phyloP scores from a whole-genome alignment of 1,140 invertebrate species.

The Harpegnathos saltator region DNA sequence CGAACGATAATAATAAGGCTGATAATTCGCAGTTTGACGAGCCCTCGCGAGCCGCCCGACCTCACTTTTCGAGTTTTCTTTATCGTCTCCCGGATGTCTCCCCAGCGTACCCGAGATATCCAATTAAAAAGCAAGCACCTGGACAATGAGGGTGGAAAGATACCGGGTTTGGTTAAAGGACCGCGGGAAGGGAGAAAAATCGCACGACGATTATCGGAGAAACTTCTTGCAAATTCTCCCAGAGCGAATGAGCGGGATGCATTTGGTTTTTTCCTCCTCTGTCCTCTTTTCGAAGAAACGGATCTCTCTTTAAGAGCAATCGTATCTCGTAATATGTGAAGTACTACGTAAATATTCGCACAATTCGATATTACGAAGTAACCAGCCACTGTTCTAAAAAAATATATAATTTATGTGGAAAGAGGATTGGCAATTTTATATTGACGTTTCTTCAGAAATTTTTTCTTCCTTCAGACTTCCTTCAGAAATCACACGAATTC shows the following conservation, averaged over 20 bases:
- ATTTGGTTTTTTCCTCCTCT: too few relatives aligned
- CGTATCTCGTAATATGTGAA: background rate
- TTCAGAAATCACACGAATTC: background rate
- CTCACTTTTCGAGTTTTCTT: slow-evolving; percentile 78
- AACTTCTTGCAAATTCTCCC: slow-evolving; percentile 13
- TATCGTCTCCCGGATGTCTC: slow-evolving; percentile 80
- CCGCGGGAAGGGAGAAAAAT: slow-evolving; percentile 55
- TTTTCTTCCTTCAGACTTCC: too few relatives aligned
- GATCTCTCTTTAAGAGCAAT: background rate
- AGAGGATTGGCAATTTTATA: background rate
- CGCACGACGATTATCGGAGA: slow-evolving; percentile 68
- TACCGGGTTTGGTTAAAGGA: slow-evolving; percentile 40
- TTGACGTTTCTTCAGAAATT: background rate
- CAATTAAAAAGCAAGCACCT: slow-evolving; percentile 83
- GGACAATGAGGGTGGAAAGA: slow-evolving; percentile 66
- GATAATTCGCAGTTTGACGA: slow-evolving; percentile 85
- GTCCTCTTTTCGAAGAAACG: background rate
- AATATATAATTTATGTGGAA: background rate
- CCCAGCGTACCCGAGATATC: slow-evolving; percentile 75
- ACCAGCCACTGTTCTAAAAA: background rate
- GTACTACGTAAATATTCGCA: background rate
- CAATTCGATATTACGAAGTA: background rate
- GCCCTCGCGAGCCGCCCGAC: slow-evolving; percentile 75
- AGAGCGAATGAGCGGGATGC: background rate
- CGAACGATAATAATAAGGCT: slow-evolving; percentile 83